A percentile compares a stretch with the other conserved stretches of the same genome.
phyloP scores from a whole-genome alignment of 2,113 vertebrate genomes.

The Crotalus horridus region DNA sequence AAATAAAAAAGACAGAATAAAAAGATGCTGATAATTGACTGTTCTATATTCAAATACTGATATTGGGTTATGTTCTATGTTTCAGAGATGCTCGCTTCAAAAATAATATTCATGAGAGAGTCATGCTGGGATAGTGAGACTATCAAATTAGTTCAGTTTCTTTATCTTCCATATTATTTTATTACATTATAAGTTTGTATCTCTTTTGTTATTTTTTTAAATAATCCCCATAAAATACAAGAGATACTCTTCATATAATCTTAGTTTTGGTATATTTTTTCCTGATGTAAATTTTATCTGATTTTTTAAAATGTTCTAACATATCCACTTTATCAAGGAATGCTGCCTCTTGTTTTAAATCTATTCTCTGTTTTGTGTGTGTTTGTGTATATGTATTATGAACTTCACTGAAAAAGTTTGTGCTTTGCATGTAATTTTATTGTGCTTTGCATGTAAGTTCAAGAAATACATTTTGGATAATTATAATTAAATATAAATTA shows the following conservation, averaged over 20 bases:
- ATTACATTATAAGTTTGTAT: neutral
- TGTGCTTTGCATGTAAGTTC: neutral
- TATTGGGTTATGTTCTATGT: neutral
- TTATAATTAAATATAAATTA: neutral
- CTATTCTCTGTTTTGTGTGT: neutral
- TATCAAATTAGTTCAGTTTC: neutral
- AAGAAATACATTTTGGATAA: neutral
- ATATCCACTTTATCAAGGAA: neutral
- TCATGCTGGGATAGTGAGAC: neutral
- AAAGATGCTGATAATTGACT: neutral
- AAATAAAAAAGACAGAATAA: neutral
- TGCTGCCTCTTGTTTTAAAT: neutral
- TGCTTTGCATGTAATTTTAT: neutral
- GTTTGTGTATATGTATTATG: neutral
- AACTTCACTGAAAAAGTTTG: neutral
- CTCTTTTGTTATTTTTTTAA: neutral
- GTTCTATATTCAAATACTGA: neutral
- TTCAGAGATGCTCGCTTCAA: neutral
- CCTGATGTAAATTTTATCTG: neutral
- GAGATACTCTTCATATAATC: neutral
- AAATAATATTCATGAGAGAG: neutral
- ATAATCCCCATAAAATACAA: neutral
- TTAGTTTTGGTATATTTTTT: neutral
- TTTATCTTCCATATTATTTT: neutral
- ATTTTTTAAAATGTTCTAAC: neutral